These are phyloP conservation scores for Torymus auratus DNA, from an alignment of 2,888 invertebrate genomes.

Conservation along the genomic window DNA sequence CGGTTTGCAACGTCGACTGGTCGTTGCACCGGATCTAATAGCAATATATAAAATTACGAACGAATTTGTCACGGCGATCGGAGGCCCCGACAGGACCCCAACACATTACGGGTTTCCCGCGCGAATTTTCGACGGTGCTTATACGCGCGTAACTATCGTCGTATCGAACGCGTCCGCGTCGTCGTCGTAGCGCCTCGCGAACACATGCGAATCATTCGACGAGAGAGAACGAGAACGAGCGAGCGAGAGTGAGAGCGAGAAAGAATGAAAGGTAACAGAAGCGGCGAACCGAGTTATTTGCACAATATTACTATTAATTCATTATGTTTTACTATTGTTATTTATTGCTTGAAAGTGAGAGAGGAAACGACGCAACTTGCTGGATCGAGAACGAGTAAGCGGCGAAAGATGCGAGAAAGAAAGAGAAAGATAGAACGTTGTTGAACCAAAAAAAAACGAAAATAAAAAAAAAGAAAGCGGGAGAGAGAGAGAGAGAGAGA, in stretches of 20 bases:
- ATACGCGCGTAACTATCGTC: not conserved
- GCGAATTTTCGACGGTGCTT: too few relatives aligned
- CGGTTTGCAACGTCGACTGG: too few relatives aligned
- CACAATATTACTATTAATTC: conserved; percentile 74
- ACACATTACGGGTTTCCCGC: too few relatives aligned
- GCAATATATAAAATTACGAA: too few relatives aligned
- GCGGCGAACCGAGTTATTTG: conserved; percentile 72
- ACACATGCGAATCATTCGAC: conserved; percentile 6
- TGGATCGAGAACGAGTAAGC: conserved; percentile 65
- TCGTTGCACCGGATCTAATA: too few relatives aligned
- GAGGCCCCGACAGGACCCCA: too few relatives aligned
- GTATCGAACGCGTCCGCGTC: not conserved
- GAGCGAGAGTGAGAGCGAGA: conserved; percentile 43
- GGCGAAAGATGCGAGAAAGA: conserved; percentile 59
- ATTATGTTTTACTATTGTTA: conserved; percentile 72
- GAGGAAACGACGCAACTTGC: conserved; percentile 60
- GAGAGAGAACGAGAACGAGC: conserved; percentile 44
- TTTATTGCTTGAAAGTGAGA: conserved; percentile 60
- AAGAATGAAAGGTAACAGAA: conserved; percentile 49
- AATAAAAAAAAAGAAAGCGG: conserved; percentile 44
- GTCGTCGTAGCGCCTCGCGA: conserved; percentile 28
- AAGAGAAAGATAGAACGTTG: conserved; percentile 58
- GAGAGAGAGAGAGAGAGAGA: conserved; percentile 5
- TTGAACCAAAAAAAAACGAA: conserved; percentile 66
- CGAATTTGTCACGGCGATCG: too few relatives aligned